Percentiles rank a stretch among this genome's conserved stretches.
Conservation (phyloP, 2,797 vertebrate genomes). For the Danio choprae region DNA sequence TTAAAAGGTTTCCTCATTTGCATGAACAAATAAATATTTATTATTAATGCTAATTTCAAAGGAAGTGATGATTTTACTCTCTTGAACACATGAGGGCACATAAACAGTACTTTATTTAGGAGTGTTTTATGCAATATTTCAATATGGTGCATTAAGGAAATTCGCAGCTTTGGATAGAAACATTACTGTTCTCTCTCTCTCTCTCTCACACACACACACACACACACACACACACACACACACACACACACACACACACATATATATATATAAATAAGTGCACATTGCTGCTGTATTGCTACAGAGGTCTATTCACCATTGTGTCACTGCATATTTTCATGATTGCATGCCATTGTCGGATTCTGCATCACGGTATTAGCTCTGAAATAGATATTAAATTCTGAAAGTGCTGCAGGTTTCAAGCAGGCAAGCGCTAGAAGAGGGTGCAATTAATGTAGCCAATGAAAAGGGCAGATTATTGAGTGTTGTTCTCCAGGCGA, state of each 20-base stretch:
- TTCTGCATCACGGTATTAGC: conserved; percentile 4
- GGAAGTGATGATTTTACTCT: too few relatives aligned
- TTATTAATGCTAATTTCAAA: too few relatives aligned
- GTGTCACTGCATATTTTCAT: not conserved
- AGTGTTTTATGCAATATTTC: too few relatives aligned
- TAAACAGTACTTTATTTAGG: too few relatives aligned
- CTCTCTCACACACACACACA: too few relatives aligned
- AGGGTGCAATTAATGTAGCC: conserved; percentile 27
- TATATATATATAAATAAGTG: conserved; percentile 39
- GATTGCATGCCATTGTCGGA: conserved; percentile 22
- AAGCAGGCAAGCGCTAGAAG: conserved; percentile 16
- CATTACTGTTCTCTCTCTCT: too few relatives aligned
- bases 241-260: not conserved
- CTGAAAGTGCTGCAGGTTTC: conserved; percentile 3
- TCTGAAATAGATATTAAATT: conserved; percentile 18
- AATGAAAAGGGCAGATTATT: conserved; percentile 35
- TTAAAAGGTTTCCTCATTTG: too few relatives aligned
- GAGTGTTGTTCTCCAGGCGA: conserved; percentile 21
- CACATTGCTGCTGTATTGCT: conserved; percentile 17
- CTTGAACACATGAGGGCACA: too few relatives aligned
- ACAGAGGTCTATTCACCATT: conserved; percentile 2
- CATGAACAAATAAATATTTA: too few relatives aligned
- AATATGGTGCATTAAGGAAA: too few relatives aligned
- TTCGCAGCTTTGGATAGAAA: too few relatives aligned
- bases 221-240: not conserved